Evolutionary conservation across 2,113 vertebrate species (phyloP).

Genomic region (Saguinus imperator): DNA sequence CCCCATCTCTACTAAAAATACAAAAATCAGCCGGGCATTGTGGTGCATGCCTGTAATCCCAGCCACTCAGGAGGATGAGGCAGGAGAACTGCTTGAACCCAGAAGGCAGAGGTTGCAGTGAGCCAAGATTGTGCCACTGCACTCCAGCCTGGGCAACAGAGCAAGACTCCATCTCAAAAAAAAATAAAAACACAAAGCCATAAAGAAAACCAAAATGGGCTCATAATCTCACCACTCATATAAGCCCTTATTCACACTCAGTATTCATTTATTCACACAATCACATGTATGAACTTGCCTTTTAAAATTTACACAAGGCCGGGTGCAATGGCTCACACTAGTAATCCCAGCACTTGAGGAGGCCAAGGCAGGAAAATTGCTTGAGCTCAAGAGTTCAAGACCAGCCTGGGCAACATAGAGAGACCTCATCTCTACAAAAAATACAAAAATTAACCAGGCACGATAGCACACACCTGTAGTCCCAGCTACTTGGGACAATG

Average conservation of each 20-base stretch:
- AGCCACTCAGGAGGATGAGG: not conserved
- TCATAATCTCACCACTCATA: not conserved
- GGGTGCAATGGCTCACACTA: not conserved
- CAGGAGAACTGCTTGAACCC: not conserved
- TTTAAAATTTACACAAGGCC: not conserved
- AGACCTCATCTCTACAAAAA: not conserved
- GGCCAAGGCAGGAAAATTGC: not conserved
- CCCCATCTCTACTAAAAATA: not conserved
- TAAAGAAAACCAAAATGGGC: not conserved
- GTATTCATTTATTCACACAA: not conserved
- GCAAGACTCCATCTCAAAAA: not conserved
- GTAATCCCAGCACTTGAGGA: not conserved
- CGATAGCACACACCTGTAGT: not conserved
- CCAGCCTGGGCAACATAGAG: not conserved
- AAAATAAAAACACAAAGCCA: not conserved
- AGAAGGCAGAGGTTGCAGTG: no score
- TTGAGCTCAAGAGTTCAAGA: not conserved
- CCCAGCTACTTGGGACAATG: not conserved
- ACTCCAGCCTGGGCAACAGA: not conserved
- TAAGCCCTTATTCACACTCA: not conserved
- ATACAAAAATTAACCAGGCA: not conserved
- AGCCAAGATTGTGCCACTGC: not conserved
- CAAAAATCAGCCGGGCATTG: not conserved
- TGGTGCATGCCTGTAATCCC: not conserved
- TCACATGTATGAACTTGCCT: not conserved